Evolutionary conservation across 2,113 vertebrate genomes (phyloP).

Genomic region (Sander vitreus): DNA sequence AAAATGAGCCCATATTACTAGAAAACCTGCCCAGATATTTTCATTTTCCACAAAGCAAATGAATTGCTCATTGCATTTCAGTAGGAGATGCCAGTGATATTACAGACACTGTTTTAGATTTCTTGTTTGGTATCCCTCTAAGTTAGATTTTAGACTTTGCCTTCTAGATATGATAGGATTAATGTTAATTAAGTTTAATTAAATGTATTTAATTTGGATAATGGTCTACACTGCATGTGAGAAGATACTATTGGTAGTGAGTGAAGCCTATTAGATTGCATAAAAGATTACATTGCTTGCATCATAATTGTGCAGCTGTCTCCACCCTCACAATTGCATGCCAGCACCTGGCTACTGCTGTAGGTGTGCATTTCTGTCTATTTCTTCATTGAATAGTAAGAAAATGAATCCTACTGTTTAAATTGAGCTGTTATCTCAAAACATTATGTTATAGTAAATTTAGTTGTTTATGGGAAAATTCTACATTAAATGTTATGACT

Average conservation of each 20-base stretch:
- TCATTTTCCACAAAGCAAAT: background rate
- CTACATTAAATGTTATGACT: background rate
- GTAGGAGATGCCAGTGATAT: background rate
- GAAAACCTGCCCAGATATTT: background rate
- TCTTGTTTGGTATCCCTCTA: background rate
- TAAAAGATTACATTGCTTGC: conserved; percentile 35
- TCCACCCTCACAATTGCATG: conserved; percentile 4
- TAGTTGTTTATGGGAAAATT: background rate
- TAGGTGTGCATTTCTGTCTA: background rate
- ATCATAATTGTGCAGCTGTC: conserved; percentile 13
- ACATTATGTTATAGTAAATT: background rate
- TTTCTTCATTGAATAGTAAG: background rate
- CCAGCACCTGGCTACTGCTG: background rate
- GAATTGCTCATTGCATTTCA: background rate
- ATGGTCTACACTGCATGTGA: background rate
- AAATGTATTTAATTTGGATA: background rate
- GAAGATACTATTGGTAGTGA: conserved; percentile 23
- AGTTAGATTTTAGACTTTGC: background rate
- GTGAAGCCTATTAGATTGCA: conserved; percentile 19
- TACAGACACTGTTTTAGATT: background rate
- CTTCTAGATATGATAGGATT: background rate
- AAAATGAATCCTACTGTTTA: background rate
- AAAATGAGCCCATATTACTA: background rate
- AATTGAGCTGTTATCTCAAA: background rate
- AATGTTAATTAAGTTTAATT: conserved; percentile 10